phyloP scores from a whole-genome alignment of 37 sponge, comb jelly and placozoan species.

The Cliona cf. orientalis region DNA sequence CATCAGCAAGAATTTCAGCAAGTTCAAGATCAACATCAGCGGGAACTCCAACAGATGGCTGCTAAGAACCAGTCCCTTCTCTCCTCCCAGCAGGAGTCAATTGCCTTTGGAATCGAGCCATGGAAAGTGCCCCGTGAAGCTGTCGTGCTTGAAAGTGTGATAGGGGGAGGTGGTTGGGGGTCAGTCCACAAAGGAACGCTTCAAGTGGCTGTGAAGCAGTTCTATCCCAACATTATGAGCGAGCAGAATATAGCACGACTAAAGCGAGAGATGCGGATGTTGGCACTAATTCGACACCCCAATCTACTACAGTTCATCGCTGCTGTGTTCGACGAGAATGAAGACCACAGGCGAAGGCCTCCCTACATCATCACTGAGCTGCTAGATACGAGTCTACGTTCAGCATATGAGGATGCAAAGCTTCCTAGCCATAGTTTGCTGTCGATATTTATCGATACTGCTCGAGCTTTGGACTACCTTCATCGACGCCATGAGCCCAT shows the following conservation, averaged over 20 bases:
- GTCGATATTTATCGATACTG: constrained; percentile 48
- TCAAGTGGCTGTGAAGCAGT: constrained; percentile 73
- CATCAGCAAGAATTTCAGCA: not conserved
- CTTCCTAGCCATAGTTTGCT: not conserved
- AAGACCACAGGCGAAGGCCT: not conserved
- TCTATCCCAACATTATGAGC: constrained; percentile 39
- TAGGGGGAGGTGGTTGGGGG: constrained; percentile 80
- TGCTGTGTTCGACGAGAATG: constrained; percentile 43
- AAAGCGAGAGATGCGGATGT: constrained; percentile 59
- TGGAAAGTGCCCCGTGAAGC: constrained; percentile 14
- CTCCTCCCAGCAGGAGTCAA: too few species aligned
- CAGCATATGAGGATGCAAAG: constrained; percentile 13
- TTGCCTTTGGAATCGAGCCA: too few species aligned
- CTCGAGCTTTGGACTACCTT: constrained; percentile 72
- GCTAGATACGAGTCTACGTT: constrained; percentile 63
- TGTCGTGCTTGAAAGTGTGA: not conserved
- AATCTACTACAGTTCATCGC: constrained; percentile 69
- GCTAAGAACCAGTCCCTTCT: too few species aligned
- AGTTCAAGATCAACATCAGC: too few species aligned
- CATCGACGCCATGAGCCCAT: constrained; percentile 64
- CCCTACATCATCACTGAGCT: constrained; percentile 71
- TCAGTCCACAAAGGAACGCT: constrained; percentile 48
- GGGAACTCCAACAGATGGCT: too few species aligned
- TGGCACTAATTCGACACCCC: constrained; percentile 57
- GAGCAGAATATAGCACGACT: constrained; percentile 4